A percentile compares a stretch with the other conserved stretches of the same genome.
Evolutionary conservation across 2,888 invertebrate species (phyloP).

Genomic region (Ophion ellenae): DNA sequence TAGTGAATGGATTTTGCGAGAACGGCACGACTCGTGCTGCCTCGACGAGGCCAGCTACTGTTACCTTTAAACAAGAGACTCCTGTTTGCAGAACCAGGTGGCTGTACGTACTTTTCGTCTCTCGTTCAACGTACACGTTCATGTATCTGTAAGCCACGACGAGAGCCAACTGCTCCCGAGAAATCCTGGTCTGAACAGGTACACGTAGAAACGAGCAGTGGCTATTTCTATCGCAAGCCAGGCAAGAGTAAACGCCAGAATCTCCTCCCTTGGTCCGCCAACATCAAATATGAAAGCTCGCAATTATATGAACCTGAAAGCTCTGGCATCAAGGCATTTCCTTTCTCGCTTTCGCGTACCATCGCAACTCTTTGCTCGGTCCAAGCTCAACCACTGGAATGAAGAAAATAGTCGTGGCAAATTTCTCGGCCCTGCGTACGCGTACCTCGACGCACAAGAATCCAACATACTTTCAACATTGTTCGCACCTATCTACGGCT

Average conservation of each 20-base stretch:
- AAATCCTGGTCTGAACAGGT: slow-evolving; percentile 59
- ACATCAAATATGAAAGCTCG: slow-evolving; percentile 70
- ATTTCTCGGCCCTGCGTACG: neutral
- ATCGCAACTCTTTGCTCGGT: neutral
- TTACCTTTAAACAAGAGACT: slow-evolving; percentile 54
- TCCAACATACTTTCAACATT: neutral
- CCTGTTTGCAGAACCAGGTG: slow-evolving; percentile 24
- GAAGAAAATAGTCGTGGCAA: slow-evolving; percentile 13
- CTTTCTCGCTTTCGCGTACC: slow-evolving; percentile 18
- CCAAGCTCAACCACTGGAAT: slow-evolving; percentile 25
- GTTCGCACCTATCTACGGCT: neutral
- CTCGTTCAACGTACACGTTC: slow-evolving; percentile 17
- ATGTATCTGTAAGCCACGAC: slow-evolving; percentile 18
- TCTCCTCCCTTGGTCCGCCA: slow-evolving; percentile 18
- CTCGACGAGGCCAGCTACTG: slow-evolving; percentile 14
- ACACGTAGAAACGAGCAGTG: slow-evolving; percentile 10
- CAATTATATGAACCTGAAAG: slow-evolving; percentile 65
- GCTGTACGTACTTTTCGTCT: slow-evolving; percentile 46
- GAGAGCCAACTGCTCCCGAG: slow-evolving; percentile 26
- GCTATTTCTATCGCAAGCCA: slow-evolving; percentile 38
- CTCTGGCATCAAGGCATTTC: slow-evolving; percentile 3
- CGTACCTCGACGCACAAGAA: slow-evolving; percentile 1
- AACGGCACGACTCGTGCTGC: neutral
- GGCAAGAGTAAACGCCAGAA: slow-evolving; percentile 50
- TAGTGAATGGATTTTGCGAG: slow-evolving; percentile 35